Evolutionary conservation across 35 echinoderm and acorn worm genomes (phyloP).

Genomic region (Heliocidaris tuberculata): DNA sequence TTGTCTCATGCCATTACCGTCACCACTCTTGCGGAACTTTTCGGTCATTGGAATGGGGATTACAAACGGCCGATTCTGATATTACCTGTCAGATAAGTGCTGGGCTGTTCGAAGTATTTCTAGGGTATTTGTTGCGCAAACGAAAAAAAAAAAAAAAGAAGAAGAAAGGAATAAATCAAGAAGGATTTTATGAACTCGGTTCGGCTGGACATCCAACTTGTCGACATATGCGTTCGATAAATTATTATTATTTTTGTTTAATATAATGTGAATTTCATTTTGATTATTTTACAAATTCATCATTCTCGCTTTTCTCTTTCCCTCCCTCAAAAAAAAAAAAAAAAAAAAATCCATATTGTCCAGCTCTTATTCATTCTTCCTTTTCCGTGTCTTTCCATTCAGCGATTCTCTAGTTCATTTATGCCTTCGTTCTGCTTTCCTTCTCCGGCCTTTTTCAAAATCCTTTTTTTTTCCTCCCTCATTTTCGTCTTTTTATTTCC

Average conservation of each 20-base stretch:
- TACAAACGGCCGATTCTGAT: not conserved
- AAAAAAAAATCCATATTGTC: no score
- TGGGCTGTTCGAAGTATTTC: not conserved
- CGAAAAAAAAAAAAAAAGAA: not conserved
- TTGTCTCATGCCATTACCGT: not conserved
- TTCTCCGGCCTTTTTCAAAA: no score
- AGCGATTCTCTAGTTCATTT: no score
- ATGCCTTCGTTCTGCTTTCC: no score
- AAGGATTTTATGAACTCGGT: not conserved
- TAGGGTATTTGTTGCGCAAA: not conserved
- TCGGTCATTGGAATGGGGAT: not conserved
- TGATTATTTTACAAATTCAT: not conserved
- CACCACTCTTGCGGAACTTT: not conserved
- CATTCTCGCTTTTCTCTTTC: not conserved
- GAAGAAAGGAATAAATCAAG: not conserved
- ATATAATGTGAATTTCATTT: not conserved
- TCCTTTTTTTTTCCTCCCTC: no score
- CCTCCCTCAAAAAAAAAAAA: no score
- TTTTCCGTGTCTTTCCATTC: no score
- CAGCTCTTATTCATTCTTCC: no score
- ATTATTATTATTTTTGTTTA: not conserved
- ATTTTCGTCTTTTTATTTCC: no score
- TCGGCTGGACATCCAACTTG: not conserved
- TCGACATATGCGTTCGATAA: slow-evolving; percentile 1
- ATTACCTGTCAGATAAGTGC: not conserved